Evolutionary conservation across 2,113 vertebrate species (phyloP).

Genomic region (Lepidothrix coronata): DNA sequence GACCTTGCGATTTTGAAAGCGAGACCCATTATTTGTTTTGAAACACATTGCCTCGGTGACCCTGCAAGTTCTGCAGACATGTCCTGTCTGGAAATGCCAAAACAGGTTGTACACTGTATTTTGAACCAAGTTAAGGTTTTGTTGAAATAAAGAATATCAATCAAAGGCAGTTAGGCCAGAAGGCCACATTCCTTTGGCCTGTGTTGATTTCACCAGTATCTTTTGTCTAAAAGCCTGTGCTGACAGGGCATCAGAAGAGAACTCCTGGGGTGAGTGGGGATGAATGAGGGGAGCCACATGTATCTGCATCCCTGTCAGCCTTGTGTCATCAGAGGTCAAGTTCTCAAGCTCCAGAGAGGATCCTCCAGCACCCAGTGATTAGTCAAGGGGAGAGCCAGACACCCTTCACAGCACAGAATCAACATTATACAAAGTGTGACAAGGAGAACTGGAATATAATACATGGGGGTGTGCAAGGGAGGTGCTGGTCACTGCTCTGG

Average conservation of each 20-base stretch:
- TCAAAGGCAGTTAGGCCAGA: constrained; percentile 48
- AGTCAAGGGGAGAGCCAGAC: constrained; percentile 25
- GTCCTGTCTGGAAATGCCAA: constrained; percentile 42
- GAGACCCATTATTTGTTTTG: constrained; percentile 20
- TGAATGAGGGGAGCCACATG: constrained; percentile 25
- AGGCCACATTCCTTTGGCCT: constrained; percentile 53
- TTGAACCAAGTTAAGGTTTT: constrained; percentile 46
- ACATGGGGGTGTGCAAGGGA: neutral
- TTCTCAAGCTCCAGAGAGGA: constrained; percentile 54
- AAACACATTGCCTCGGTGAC: constrained; percentile 42
- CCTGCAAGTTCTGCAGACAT: constrained; percentile 21
- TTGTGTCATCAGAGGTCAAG: constrained; percentile 19
- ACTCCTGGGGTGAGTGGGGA: constrained; percentile 17
- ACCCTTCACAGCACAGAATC: constrained; percentile 39
- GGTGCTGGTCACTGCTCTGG: neutral
- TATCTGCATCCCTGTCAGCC: neutral
- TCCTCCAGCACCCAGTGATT: constrained; percentile 3
- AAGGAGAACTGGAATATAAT: constrained; percentile 26
- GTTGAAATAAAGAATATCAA: constrained; percentile 60
- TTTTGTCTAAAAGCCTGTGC: constrained; percentile 41
- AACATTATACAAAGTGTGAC: neutral
- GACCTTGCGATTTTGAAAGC: constrained; percentile 50
- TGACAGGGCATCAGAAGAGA: constrained; percentile 11
- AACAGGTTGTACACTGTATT: constrained; percentile 28
- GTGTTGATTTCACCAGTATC: constrained; percentile 44